Percentiles rank a stretch among this genome's conserved stretches.
Evolutionary conservation across 1,140 invertebrate species (phyloP).

Genomic region (Hyphantria cunea): DNA sequence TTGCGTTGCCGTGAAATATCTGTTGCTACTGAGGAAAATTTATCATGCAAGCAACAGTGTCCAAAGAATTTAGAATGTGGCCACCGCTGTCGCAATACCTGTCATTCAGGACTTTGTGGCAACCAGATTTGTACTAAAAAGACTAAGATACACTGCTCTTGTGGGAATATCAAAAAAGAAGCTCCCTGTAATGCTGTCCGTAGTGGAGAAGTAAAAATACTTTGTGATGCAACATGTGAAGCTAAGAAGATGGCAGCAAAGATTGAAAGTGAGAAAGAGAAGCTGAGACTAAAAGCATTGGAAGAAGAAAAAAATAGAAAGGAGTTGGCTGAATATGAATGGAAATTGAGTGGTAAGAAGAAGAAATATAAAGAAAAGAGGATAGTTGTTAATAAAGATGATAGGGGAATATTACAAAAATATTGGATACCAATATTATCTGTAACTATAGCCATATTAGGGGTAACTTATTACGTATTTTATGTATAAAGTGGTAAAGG

Average conservation of each 20-base stretch:
- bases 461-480: slow-evolving; percentile 54
- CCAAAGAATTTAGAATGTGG: slow-evolving; percentile 90
- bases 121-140: slow-evolving; percentile 89
- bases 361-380: slow-evolving; percentile 75
- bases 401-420: slow-evolving; percentile 63
- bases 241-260: slow-evolving; percentile 82
- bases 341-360: slow-evolving; percentile 85
- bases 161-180: slow-evolving; percentile 90
- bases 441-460: slow-evolving; percentile 44
- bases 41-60: slow-evolving; percentile 92
- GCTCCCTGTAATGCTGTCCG: slow-evolving; percentile 86
- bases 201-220: slow-evolving; percentile 76
- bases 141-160: slow-evolving; percentile 90
- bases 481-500: slow-evolving; percentile 12
- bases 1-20: slow-evolving; percentile 87
- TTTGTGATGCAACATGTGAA: slow-evolving; percentile 85
- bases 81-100: slow-evolving; percentile 89
- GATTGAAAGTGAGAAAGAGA: slow-evolving; percentile 77
- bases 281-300: slow-evolving; percentile 81
- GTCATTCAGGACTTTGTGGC: slow-evolving; percentile 90
- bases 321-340: slow-evolving; percentile 88
- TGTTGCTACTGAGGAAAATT: slow-evolving; percentile 81
- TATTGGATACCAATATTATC: slow-evolving; percentile 71
- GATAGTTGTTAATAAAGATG: slow-evolving; percentile 57
- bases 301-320: slow-evolving; percentile 86